phyloP scores from a whole-genome alignment of 2,888 invertebrate species.

The Arrhopalites spinosus region DNA sequence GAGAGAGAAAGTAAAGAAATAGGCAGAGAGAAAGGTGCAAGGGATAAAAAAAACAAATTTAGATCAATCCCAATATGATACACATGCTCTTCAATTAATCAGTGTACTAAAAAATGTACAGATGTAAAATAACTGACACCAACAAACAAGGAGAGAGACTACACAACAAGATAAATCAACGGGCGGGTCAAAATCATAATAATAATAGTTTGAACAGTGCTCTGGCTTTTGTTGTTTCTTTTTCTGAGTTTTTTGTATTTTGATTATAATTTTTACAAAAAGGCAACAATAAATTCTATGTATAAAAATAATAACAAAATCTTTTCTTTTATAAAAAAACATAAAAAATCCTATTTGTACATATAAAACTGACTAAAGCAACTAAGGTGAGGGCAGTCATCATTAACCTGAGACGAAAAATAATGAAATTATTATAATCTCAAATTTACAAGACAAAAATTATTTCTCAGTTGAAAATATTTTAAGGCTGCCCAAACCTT shows the following conservation, averaged over 20 bases:
- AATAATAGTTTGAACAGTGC: conserved; percentile 53
- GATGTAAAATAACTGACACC: neutral
- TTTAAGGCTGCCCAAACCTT: too few species aligned
- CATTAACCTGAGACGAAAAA: neutral
- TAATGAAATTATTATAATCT: neutral
- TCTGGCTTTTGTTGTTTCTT: conserved; percentile 47
- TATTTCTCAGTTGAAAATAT: too few species aligned
- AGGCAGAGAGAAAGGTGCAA: too few species aligned
- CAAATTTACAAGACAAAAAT: neutral
- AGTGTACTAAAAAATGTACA: neutral
- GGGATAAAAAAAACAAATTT: too few species aligned
- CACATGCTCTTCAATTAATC: neutral
- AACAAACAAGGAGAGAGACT: conserved; percentile 17
- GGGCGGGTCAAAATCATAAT: conserved; percentile 1
- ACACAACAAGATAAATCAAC: conserved; percentile 13
- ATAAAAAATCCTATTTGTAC: too few species aligned
- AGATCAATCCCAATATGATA: too few species aligned
- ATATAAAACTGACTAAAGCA: too few species aligned
- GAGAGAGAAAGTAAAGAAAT: too few species aligned
- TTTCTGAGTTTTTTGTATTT: neutral
- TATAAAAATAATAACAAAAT: too few species aligned
- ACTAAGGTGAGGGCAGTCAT: too few species aligned
- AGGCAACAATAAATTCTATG: too few species aligned
- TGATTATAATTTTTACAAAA: neutral
- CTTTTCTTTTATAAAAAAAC: too few species aligned